Evolutionary conservation across 2,113 vertebrate genomes (phyloP), one percentile per base, ranked within the genome.

Genomic region (Globicephala melas): DNA sequence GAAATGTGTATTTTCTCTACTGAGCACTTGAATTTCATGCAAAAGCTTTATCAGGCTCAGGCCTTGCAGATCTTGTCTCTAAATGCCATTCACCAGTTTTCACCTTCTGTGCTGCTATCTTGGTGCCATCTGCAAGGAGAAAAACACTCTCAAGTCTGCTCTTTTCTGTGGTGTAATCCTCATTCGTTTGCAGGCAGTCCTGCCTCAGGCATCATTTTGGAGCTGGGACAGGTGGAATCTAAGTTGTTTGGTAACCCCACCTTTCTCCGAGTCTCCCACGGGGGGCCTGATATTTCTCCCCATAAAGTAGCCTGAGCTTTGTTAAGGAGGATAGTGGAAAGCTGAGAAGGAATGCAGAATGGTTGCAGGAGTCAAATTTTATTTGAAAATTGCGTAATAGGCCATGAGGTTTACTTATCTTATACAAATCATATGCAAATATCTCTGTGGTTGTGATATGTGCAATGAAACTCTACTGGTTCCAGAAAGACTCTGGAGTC

Each of bases 101-200:
- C 94, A 94, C 97, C 97, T 96, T 97, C 96, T 97, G 95, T 95
- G 96, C 95, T 97, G 97, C 87, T 97, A 97, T 98, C 95, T 97
- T 96, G 96, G 96, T 97, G 92, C 97, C 98, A 98, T 97, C 95
- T 97, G 97, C 79, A 96, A 97, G 53, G 74, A 93, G 92, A 92
- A 94, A 97, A 96, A 80, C 96, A 97, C 83, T 95, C 94, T 93
- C 44, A 80, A 92, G 96, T 86, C 96, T 97, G 96, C 97, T 97
- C 96, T 97, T 98, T 97, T 96, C 95, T 95, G 73, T 93, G 83
- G 47, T 79, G 11, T 94, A 89, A 96, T 86, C 93, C 83, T 97
- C 58, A 58, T 95, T 97, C 95, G 73, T 96, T 97, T 96, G 82
- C 50, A 96, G 89, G 86, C 95, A 93, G 77, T 74, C 67, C 89